phyloP scores from a whole-genome alignment of 2,113 vertebrate genomes.

The Sinosuthora webbiana region DNA sequence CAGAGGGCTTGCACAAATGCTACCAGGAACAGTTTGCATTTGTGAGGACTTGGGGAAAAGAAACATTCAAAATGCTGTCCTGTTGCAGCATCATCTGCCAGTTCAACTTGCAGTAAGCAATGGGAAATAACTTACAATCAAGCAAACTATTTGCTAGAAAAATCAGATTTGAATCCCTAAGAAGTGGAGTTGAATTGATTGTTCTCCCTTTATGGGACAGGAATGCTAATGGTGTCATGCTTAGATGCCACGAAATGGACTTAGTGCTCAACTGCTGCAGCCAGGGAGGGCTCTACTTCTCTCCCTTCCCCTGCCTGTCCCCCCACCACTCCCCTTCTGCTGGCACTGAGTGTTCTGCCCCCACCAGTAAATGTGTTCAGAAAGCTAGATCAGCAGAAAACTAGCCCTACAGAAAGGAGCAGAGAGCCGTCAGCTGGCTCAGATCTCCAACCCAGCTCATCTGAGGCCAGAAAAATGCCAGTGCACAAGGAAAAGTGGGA shows the following conservation, averaged over 20 bases:
- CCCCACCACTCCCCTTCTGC: neutral
- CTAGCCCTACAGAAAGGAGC: neutral
- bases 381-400: constrained; percentile 53
- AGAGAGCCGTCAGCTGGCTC: constrained; percentile 2
- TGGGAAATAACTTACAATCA: neutral
- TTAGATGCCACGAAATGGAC: neutral
- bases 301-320: neutral
- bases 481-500: neutral
- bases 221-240: neutral
- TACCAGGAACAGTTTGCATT: neutral
- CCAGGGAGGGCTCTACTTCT: neutral
- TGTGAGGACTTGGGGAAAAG: neutral
- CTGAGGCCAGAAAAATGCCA: constrained; percentile 46
- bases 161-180: neutral
- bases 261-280: neutral
- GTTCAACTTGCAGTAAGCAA: neutral
- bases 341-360: constrained; percentile 9
- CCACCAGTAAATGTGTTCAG: constrained; percentile 29
- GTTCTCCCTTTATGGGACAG: neutral
- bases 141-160: neutral
- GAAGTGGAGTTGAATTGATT: neutral
- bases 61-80: neutral
- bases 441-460: neutral
- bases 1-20: neutral
- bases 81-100: neutral